Percentiles rank a stretch among this genome's conserved stretches.
phyloP scores from a whole-genome alignment of 2,797 vertebrate genomes.

The Pelochelys cantorii region DNA sequence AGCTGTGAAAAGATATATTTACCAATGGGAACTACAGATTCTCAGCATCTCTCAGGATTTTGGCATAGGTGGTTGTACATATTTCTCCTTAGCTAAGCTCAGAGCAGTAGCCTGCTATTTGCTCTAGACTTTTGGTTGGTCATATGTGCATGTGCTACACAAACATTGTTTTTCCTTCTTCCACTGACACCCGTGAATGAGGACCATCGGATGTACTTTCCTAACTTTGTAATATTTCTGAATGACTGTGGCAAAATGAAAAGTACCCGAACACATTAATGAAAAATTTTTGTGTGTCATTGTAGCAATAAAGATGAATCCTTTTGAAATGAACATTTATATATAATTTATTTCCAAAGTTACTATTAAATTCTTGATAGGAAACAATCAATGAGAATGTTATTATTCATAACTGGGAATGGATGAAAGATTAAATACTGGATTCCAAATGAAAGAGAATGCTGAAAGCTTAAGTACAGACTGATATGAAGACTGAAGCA shows the following conservation, averaged over 20 bases:
- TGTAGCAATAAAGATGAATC: background rate
- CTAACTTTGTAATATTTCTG: background rate
- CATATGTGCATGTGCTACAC: background rate
- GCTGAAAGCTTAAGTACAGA: constrained; percentile 6
- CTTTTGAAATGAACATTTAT: background rate
- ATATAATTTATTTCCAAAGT: background rate
- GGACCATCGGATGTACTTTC: background rate
- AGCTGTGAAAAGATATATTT: too few species aligned
- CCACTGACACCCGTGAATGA: background rate
- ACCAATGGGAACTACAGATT: background rate
- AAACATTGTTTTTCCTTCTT: background rate
- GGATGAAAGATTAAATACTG: constrained; percentile 32
- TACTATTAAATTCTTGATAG: background rate
- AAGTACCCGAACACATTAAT: background rate
- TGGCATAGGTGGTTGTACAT: background rate
- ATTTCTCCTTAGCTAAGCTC: background rate
- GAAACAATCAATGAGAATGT: background rate
- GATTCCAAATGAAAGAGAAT: background rate
- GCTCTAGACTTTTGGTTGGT: background rate
- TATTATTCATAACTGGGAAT: background rate
- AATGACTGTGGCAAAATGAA: background rate
- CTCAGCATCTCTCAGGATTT: background rate
- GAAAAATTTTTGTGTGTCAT: background rate
- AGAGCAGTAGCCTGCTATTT: background rate
- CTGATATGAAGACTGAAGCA: background rate